These are phyloP conservation scores for Thamnophis sirtalis DNA, from an alignment of 2,113 vertebrate genomes.

Conservation along the genomic window DNA sequence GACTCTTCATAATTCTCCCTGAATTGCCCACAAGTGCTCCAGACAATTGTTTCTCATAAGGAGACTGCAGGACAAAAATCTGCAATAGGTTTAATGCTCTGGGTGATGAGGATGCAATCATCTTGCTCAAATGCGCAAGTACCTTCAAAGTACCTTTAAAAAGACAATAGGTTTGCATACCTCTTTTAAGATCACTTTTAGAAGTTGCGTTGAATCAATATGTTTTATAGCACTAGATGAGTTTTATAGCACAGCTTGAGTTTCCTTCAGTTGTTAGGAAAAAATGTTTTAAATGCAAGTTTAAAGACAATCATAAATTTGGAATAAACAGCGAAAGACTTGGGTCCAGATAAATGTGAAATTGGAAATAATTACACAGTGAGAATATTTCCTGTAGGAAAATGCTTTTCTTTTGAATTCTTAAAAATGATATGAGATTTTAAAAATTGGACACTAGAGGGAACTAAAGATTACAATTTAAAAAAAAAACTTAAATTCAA, in stretches of 20 bases:
- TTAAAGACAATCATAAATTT: not conserved
- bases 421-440: not conserved
- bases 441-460: not conserved
- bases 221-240: not conserved
- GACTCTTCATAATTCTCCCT: not conserved
- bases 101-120: not conserved
- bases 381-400: not conserved
- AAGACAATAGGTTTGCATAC: not conserved
- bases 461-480: not conserved
- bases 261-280: not conserved
- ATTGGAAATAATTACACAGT: not conserved
- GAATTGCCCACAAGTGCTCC: not conserved
- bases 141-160: not conserved
- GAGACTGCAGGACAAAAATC: not conserved
- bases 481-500: not conserved
- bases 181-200: not conserved
- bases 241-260: not conserved
- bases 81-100: not conserved
- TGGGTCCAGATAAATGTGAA: not conserved
- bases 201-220: not conserved
- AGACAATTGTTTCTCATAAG: not conserved
- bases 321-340: not conserved
- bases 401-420: not conserved
- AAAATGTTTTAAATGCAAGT: not conserved
- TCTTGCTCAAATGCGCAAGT: not conserved